These are phyloP conservation scores for Zosterops japonicus DNA, from an alignment of 2,113 vertebrate species.

Conservation along the genomic window DNA sequence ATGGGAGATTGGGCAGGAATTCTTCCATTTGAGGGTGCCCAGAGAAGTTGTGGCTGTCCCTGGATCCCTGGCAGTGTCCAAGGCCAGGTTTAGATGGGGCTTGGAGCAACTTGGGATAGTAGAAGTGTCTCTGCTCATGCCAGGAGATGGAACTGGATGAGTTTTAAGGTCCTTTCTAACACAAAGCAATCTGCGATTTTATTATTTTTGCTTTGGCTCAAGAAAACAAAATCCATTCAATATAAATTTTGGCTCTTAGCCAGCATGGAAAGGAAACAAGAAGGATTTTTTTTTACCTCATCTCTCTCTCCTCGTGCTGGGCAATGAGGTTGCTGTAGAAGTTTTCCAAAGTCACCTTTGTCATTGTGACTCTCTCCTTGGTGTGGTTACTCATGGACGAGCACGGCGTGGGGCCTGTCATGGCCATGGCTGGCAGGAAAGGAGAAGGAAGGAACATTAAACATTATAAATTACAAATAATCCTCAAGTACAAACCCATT, in stretches of 20 bases:
- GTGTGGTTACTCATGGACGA: constrained; percentile 98
- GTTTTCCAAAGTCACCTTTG: constrained; percentile 97
- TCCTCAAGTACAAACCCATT: not conserved
- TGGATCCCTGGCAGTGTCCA: not conserved
- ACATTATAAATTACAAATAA: not conserved
- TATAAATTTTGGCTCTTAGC: not conserved
- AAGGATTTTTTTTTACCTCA: constrained; percentile 82
- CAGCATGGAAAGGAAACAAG: not conserved
- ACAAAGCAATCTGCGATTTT: not conserved
- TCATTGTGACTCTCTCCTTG: constrained; percentile 97
- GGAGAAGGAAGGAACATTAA: not conserved
- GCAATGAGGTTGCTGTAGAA: constrained; percentile 98
- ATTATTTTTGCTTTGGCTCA: not conserved
- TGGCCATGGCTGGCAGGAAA: constrained; percentile 86
- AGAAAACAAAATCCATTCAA: not conserved
- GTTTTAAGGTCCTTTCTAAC: not conserved
- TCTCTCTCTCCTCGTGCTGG: constrained; percentile 95
- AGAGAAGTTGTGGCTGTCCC: not conserved
- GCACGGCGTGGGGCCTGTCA: constrained; percentile 92
- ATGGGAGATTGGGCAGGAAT: not conserved
- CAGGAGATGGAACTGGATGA: not conserved
- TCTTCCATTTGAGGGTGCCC: accelerated
- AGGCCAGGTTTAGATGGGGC: accelerated
- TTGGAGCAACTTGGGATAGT: not conserved
- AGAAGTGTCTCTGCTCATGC: not conserved